These are phyloP conservation scores for Aphelenchoides fujianensis DNA, from an alignment of 1,140 invertebrate species.

Conservation along the genomic window DNA sequence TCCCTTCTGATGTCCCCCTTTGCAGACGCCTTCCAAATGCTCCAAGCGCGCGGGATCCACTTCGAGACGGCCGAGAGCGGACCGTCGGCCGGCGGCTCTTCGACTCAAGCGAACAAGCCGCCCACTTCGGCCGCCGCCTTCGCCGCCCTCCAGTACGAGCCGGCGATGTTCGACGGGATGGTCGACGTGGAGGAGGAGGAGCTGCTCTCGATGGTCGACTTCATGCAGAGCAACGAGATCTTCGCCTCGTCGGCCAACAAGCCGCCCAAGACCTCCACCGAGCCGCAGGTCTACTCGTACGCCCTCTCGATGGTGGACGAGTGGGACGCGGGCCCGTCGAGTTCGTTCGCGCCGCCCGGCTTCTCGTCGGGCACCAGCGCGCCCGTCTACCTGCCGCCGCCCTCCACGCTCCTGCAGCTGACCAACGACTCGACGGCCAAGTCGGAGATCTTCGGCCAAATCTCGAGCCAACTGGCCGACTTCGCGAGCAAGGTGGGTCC, in stretches of 20 bases:
- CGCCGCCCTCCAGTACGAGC: slow-evolving; percentile 2
- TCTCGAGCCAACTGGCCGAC: slow-evolving; percentile 1
- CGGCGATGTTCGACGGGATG: not conserved
- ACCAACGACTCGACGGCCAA: not conserved
- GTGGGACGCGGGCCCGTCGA: not conserved
- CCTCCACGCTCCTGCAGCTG: not conserved
- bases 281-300: not conserved
- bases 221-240: not conserved
- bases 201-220: slow-evolving; percentile 1
- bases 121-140: not conserved
- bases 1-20: not conserved
- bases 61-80: not conserved
- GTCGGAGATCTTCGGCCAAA: slow-evolving; percentile 1
- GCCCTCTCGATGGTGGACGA: not conserved
- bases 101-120: not conserved
- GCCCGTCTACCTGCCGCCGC: not conserved
- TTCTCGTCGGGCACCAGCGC: not conserved
- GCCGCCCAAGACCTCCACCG: slow-evolving; percentile 7
- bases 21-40: slow-evolving; percentile 3
- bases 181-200: not conserved
- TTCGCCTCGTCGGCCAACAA: not conserved
- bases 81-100: not conserved
- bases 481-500: slow-evolving; percentile 1
- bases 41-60: not conserved
- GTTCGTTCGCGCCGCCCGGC: not conserved